Evolutionary conservation across 2,888 invertebrate species (phyloP).

Genomic region (Stictocephala bisonia): DNA sequence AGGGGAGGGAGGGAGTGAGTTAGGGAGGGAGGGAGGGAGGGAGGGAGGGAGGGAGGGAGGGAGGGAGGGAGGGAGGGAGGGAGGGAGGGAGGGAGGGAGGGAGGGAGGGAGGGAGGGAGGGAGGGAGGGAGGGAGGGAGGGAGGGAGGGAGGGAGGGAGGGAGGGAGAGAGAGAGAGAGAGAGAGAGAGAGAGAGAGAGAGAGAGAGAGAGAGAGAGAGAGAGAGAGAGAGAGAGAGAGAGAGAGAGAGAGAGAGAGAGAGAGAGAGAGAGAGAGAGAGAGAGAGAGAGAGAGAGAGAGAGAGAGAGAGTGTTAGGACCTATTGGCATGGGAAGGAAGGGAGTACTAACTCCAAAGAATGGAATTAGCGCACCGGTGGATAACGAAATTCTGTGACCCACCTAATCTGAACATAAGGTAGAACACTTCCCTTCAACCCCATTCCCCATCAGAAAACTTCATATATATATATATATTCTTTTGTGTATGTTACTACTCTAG

Average conservation of each 20-base stretch:
- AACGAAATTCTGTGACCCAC: no score
- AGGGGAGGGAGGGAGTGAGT: no score
- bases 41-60: not conserved
- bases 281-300: constrained; percentile 1
- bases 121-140: not conserved
- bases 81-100: not conserved
- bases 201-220: not conserved
- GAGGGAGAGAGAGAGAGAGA: not conserved
- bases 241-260: not conserved
- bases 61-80: not conserved
- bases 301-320: not conserved
- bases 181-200: constrained; percentile 26
- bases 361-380: no score
- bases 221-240: constrained; percentile 11
- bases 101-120: not conserved
- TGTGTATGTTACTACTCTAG: no score
- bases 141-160: not conserved
- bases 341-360: no score
- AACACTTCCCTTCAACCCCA: no score
- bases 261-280: not conserved
- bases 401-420: no score
- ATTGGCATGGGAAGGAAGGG: not conserved
- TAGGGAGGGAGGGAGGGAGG: no score
- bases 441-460: no score
- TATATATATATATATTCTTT: no score